Base-by-base conservation (phyloP, 2,113 vertebrate species). In the Setophaga kirtlandii region DNA sequence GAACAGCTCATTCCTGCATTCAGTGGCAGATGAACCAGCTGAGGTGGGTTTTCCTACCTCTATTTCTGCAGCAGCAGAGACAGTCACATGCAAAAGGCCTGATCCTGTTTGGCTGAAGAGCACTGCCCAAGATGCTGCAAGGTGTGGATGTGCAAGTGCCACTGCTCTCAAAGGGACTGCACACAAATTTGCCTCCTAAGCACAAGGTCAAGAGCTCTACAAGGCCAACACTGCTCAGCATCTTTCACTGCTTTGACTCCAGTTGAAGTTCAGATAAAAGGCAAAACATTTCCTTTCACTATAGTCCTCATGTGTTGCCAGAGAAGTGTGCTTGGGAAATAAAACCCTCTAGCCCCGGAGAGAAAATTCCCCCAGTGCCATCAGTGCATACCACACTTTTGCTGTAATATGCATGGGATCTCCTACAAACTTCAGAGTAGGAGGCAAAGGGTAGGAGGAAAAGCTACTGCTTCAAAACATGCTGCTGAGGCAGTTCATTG, bases 371-470 rank as follows among this genome's bases (percentile, higher is more conserved):
- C 80, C 20, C 83, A 41, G 80, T 35, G 39, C 68, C 68, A 60
- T 23, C 76, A 78, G 64, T 5, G 53, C 37, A 33, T 8, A 5
- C 53, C 84, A 42, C 13, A 60, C 49, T 60, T 87, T 0, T 33
- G 60, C 77, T 78, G 71, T n/a, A 56, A 87, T 20, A 33, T 15
- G 81, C 62, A 78, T 19, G 11, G 65, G 42, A 68, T 78, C 80
- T 78, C 80, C 80, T 60, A 58, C 56, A 73, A 76, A 77, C 46
- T 74, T 59, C 76, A 71, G 87, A 90, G 94, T 44, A 73, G 91
- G 93, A 94, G 74, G 74, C 52, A 83, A 86, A 67, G 64, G 64
- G 89, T 89, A 91, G 83, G 81, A 92, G 87, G 77, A 52, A 79
- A 85, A 93, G 37, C 63, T 73, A 58, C 87, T 73, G 47, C 78